Evolutionary conservation across 2,888 invertebrate species (phyloP).

Genomic region (Caenorhabditis sulstoni): DNA sequence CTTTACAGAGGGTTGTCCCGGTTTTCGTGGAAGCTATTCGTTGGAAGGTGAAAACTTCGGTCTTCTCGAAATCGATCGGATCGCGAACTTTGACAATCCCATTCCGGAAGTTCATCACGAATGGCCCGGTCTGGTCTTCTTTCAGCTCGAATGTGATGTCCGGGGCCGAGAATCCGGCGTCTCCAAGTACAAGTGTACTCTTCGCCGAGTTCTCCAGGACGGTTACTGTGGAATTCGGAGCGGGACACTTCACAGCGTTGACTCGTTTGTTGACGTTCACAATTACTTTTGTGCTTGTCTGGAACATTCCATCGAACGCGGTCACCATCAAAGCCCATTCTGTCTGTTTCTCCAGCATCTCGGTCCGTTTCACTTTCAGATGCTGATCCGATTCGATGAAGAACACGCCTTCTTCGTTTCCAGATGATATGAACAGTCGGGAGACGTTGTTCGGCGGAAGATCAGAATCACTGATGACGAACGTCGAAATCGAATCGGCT

Average conservation of each 20-base stretch:
- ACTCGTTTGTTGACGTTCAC: slow-evolving; percentile 8
- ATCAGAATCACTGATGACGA: slow-evolving; percentile 67
- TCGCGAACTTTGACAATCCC: slow-evolving; percentile 53
- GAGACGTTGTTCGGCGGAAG: slow-evolving; percentile 67
- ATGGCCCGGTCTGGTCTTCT: not conserved
- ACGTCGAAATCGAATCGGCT: slow-evolving; percentile 50
- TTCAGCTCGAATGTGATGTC: slow-evolving; percentile 22
- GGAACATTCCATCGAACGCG: slow-evolving; percentile 70
- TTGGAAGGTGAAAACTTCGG: slow-evolving; percentile 6
- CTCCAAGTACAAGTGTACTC: slow-evolving; percentile 35
- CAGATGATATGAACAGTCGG: slow-evolving; percentile 70
- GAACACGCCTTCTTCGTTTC: slow-evolving; percentile 72
- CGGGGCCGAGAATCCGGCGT: not conserved
- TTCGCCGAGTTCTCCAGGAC: slow-evolving; percentile 44
- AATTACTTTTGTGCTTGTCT: slow-evolving; percentile 17
- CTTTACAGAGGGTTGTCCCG: slow-evolving; percentile 21
- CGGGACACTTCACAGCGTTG: slow-evolving; percentile 1
- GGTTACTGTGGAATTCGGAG: slow-evolving; percentile 2
- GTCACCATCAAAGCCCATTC: slow-evolving; percentile 62
- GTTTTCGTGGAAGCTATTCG: slow-evolving; percentile 14
- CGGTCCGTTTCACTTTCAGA: slow-evolving; percentile 28
- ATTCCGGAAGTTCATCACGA: slow-evolving; percentile 51
- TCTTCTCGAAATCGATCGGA: slow-evolving; percentile 37
- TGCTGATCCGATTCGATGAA: slow-evolving; percentile 50
- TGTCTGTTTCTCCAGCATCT: slow-evolving; percentile 10